These are phyloP conservation scores for Noturus placidus DNA, from an alignment of 2,113 vertebrate genomes.

Conservation along the genomic window DNA sequence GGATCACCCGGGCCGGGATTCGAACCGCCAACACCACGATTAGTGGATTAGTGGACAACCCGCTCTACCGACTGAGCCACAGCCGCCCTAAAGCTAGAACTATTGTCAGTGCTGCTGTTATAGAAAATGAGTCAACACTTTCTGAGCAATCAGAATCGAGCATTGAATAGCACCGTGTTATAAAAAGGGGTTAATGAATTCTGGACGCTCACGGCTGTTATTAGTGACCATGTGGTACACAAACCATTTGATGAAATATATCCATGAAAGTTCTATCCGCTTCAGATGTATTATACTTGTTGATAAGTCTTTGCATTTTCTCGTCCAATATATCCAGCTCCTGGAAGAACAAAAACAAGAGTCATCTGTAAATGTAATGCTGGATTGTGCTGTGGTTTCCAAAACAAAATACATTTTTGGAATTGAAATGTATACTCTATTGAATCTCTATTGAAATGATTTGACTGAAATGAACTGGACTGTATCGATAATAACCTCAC, in stretches of 20 bases:
- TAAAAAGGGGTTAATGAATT: background rate
- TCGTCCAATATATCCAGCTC: slow-evolving; percentile 53
- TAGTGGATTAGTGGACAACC: too few species aligned
- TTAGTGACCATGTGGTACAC: slow-evolving; percentile 45
- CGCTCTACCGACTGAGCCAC: too few species aligned
- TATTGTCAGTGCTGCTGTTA: background rate
- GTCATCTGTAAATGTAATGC: background rate
- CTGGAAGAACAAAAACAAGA: slow-evolving; percentile 44
- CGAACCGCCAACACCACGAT: too few species aligned
- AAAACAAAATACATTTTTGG: background rate
- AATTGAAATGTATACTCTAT: too few species aligned
- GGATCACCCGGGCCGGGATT: too few species aligned
- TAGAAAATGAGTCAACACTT: background rate
- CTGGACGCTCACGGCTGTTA: background rate
- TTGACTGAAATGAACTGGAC: background rate
- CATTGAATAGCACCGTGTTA: background rate
- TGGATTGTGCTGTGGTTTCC: too few species aligned
- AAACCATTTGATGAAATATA: slow-evolving; percentile 70
- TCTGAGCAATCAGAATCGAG: background rate
- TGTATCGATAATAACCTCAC: slow-evolving; percentile 63
- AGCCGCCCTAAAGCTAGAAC: too few species aligned
- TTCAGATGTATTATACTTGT: slow-evolving; percentile 55
- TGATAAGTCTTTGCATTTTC: slow-evolving; percentile 65
- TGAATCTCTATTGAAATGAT: background rate
- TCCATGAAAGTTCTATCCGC: slow-evolving; percentile 54